Percentiles rank a stretch among this genome's conserved stretches.
Evolutionary conservation across 1,140 invertebrate species (phyloP).

Genomic region (Bombyx mandarina): DNA sequence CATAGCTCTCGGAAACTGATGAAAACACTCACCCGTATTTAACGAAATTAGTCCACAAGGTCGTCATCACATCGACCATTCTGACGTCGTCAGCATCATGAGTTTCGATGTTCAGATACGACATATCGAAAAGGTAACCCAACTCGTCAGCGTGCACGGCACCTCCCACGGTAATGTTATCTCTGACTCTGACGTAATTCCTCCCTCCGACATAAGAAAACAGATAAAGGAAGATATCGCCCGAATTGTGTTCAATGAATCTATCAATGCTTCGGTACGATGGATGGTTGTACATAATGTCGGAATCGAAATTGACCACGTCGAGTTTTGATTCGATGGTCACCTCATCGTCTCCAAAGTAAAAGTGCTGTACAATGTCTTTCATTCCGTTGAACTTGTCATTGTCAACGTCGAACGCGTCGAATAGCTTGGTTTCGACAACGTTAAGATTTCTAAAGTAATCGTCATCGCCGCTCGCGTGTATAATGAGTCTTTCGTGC

Average conservation of each 20-base stretch:
- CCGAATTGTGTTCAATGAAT: constrained; percentile 15
- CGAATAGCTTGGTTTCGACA: no score
- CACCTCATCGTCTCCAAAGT: neutral
- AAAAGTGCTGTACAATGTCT: neutral
- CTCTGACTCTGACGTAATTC: constrained; percentile 13
- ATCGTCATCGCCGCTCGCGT: neutral
- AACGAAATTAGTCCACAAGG: constrained; percentile 30
- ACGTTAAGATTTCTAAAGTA: neutral
- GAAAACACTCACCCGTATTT: constrained; percentile 24
- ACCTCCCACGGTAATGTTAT: constrained; percentile 12
- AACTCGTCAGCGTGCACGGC: constrained; percentile 27
- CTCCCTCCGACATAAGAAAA: constrained; percentile 24
- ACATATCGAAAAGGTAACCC: constrained; percentile 13
- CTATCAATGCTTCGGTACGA: constrained; percentile 14
- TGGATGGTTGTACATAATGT: constrained; percentile 18
- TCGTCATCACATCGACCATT: constrained; percentile 21
- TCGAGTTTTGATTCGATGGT: constrained; percentile 4
- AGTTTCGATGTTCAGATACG: neutral
- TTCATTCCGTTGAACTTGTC: neutral
- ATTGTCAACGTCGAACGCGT: neutral
- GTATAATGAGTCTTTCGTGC: constrained; percentile 11
- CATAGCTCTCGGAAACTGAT: no score
- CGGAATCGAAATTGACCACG: constrained; percentile 18
- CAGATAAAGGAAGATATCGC: constrained; percentile 23
- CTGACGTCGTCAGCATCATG: constrained; percentile 15